These are phyloP conservation scores for Papilio polytes DNA, from an alignment of 1,140 invertebrate genomes.

Conservation along the genomic window DNA sequence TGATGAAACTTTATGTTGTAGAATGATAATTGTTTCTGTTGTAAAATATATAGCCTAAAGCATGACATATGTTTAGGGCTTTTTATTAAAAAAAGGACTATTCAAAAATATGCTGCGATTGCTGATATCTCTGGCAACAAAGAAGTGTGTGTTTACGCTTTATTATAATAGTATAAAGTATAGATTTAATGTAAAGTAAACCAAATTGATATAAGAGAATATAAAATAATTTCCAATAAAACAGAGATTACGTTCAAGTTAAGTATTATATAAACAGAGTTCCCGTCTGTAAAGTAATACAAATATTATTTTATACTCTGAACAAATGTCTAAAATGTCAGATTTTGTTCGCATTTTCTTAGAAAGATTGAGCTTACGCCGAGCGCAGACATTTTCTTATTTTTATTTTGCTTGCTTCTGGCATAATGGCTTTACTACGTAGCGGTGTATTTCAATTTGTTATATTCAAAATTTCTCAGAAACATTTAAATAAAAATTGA, in stretches of 20 bases:
- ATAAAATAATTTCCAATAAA: not conserved
- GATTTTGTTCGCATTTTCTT: not conserved
- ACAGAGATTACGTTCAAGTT: too few species aligned
- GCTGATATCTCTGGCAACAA: too few species aligned
- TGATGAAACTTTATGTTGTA: slow-evolving; percentile 1
- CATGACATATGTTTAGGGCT: too few species aligned
- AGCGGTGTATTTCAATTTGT: not conserved
- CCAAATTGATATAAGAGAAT: not conserved
- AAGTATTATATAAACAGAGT: not conserved
- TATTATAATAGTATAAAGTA: too few species aligned
- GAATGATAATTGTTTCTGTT: slow-evolving; percentile 1
- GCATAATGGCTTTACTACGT: not conserved
- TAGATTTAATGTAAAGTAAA: not conserved
- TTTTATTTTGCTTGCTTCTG: not conserved
- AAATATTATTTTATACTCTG: not conserved
- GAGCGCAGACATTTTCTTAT: not conserved
- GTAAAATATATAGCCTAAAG: too few species aligned
- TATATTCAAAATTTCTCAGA: too few species aligned
- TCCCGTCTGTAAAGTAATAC: not conserved
- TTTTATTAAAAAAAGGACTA: too few species aligned
- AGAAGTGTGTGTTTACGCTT: too few species aligned
- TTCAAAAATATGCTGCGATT: too few species aligned
- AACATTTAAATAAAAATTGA: not conserved
- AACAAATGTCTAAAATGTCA: not conserved
- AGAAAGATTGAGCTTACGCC: not conserved